Conservation (phyloP, 2,113 vertebrate genomes). For the Crotalus helleri region DNA sequence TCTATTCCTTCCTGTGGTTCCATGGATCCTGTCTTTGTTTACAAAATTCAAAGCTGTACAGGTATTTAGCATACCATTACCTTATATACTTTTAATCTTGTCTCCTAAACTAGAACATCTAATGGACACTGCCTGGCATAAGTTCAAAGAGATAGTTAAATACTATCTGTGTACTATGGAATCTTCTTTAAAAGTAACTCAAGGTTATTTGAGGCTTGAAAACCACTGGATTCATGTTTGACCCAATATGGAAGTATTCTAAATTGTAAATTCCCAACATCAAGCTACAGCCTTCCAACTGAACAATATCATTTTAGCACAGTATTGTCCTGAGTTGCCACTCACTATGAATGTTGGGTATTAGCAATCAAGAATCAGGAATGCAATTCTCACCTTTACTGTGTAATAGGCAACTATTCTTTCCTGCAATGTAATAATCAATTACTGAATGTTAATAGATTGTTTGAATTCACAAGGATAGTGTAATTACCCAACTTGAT, state of each 20-base stretch:
- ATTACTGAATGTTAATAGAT: slow-evolving; percentile 20
- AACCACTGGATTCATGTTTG: not conserved
- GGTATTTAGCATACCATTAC: not conserved
- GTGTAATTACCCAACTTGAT: slow-evolving; percentile 7
- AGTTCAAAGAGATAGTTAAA: not conserved
- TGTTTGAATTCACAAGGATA: slow-evolving; percentile 40
- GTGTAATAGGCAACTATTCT: slow-evolving; percentile 35
- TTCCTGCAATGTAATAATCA: not conserved
- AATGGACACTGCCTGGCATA: not conserved
- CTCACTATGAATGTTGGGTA: slow-evolving; percentile 42
- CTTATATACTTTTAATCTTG: not conserved
- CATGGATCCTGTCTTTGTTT: not conserved
- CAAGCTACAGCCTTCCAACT: not conserved
- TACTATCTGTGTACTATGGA: not conserved
- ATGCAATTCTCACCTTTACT: slow-evolving; percentile 58
- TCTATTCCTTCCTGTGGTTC: not conserved
- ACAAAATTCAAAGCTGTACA: not conserved
- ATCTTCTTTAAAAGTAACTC: not conserved
- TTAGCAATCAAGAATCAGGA: slow-evolving; percentile 49
- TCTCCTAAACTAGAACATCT: not conserved
- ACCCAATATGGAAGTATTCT: slow-evolving; percentile 6
- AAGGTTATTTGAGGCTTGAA: not conserved
- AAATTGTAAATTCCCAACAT: not conserved
- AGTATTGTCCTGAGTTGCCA: not conserved
- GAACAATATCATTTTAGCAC: not conserved